These are phyloP conservation scores for Stomorhina lunata DNA, from an alignment of 2,888 invertebrate species.

Conservation along the genomic window DNA sequence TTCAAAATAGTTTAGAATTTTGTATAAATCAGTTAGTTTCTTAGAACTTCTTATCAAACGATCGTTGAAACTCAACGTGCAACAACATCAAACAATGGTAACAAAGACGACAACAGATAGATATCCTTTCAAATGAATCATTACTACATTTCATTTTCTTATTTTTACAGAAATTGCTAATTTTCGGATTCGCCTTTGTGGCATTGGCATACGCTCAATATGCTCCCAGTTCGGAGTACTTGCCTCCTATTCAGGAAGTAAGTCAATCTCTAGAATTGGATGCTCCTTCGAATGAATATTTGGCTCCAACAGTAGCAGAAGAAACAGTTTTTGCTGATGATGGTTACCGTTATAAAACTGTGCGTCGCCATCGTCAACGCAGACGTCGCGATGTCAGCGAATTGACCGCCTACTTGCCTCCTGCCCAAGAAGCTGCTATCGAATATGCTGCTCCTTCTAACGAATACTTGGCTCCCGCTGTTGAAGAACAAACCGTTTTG, in stretches of 20 bases:
- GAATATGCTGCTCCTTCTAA: conserved; percentile 43
- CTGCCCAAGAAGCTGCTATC: background rate
- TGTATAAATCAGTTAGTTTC: conserved; percentile 57
- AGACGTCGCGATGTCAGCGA: conserved; percentile 30
- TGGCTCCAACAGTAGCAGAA: conserved; percentile 32
- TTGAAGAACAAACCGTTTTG: conserved; percentile 44
- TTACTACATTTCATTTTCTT: background rate
- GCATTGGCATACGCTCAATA: conserved; percentile 54
- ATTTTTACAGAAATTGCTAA: conserved; percentile 48
- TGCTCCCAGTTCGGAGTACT: conserved; percentile 50
- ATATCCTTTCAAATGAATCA: background rate
- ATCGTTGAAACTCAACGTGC: conserved; percentile 41
- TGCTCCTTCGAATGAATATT: conserved; percentile 34
- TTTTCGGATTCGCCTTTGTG: conserved; percentile 49
- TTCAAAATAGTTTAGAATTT: conserved; percentile 10
- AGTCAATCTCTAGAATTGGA: conserved; percentile 15
- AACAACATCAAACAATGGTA: conserved; percentile 47
- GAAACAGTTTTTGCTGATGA: conserved; percentile 62
- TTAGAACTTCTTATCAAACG: conserved; percentile 38
- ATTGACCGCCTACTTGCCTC: conserved; percentile 46
- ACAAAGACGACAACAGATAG: background rate
- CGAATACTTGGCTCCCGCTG: conserved; percentile 56
- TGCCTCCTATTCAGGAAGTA: conserved; percentile 49
- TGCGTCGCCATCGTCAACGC: conserved; percentile 57
- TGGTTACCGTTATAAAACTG: conserved; percentile 68